These are phyloP conservation scores for Ectemnius continuus DNA, from an alignment of 2,888 invertebrate species.

Conservation along the genomic window DNA sequence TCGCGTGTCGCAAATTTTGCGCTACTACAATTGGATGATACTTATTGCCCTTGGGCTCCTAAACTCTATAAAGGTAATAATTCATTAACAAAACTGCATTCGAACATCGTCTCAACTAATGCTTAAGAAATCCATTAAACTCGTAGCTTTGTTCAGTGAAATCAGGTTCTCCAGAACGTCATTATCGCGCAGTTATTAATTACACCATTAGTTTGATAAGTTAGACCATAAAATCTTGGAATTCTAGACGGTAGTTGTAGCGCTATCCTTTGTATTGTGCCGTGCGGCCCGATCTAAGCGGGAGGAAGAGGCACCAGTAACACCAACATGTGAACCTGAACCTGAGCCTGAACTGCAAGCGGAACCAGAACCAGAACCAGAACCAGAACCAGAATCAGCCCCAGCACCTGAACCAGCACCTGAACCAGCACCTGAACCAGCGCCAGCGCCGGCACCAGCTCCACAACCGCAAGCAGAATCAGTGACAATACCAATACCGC, in stretches of 20 bases:
- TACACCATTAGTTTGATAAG: too few relatives aligned
- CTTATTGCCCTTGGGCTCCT: not conserved
- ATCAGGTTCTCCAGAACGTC: not conserved
- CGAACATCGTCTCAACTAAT: too few relatives aligned
- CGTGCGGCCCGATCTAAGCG: too few relatives aligned
- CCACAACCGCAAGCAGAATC: not conserved
- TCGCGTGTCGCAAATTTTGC: not conserved
- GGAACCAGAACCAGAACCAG: not conserved
- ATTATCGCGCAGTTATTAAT: too few relatives aligned
- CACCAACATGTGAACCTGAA: not conserved
- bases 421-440: not conserved
- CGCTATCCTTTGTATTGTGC: too few relatives aligned
- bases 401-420: not conserved
- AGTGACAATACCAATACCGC: not conserved
- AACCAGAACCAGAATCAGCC: not conserved
- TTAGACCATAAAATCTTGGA: too few relatives aligned
- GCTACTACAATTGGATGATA: not conserved
- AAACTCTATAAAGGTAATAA: constrained; percentile 4
- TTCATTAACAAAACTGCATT: too few relatives aligned
- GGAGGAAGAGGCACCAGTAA: too few relatives aligned
- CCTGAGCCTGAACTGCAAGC: not conserved
- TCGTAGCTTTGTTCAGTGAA: not conserved
- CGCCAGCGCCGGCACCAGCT: not conserved
- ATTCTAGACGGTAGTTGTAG: too few relatives aligned
- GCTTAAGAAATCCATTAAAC: too few relatives aligned